phyloP scores from a whole-genome alignment of 2,113 vertebrate genomes.

The Corythornis madagascariensis region DNA sequence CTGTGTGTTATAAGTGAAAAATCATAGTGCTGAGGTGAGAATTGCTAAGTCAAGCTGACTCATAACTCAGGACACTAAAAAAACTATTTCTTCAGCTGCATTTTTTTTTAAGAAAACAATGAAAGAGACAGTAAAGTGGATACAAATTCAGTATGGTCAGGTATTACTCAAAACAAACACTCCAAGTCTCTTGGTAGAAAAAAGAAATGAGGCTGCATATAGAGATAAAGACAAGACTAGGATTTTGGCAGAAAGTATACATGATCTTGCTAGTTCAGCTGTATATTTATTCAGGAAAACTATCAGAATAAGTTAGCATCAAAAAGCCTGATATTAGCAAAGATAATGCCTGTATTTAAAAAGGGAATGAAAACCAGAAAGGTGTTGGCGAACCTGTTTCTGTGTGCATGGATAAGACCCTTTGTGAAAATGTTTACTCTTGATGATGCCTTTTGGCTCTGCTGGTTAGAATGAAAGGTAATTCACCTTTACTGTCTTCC shows the following conservation, averaged over 20 bases:
- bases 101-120: neutral
- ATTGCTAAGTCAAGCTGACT: conserved; percentile 29
- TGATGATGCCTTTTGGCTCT: neutral
- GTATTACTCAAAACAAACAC: neutral
- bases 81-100: neutral
- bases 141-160: neutral
- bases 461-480: neutral
- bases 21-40: neutral
- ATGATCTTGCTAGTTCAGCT: neutral
- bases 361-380: neutral
- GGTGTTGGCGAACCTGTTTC: neutral
- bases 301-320: neutral
- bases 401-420: neutral
- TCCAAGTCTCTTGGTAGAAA: neutral
- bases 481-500: neutral
- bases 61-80: neutral
- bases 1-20: conserved; percentile 27
- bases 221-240: neutral
- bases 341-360: neutral
- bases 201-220: neutral
- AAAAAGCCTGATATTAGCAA: neutral
- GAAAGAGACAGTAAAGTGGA: neutral
- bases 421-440: neutral
- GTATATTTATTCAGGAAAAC: neutral
- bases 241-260: neutral